Evolutionary conservation across 2,113 vertebrate genomes (phyloP).

Genomic region (Pitta sordida): DNA sequence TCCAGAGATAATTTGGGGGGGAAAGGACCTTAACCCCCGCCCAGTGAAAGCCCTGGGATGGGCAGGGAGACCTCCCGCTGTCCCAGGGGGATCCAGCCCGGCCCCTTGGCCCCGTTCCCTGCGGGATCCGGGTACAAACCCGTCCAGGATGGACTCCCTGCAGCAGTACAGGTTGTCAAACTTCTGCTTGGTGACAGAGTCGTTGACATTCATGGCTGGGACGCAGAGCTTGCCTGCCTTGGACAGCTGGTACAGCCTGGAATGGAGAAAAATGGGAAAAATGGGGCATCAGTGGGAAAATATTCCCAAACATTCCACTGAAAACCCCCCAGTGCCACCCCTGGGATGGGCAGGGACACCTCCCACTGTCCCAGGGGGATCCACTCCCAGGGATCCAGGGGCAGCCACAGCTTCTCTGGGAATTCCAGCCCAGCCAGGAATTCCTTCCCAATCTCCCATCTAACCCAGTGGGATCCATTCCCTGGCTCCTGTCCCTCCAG

Average conservation of each 20-base stretch:
- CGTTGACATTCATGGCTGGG: slow-evolving; percentile 97
- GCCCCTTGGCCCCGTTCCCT: neutral
- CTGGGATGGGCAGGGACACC: neutral
- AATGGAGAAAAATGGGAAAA: neutral
- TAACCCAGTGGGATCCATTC: neutral
- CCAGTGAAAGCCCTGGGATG: neutral
- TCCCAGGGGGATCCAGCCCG: neutral
- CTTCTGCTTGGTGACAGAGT: slow-evolving; percentile 97
- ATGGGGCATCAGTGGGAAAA: neutral
- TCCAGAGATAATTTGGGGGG: accelerated
- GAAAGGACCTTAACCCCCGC: neutral
- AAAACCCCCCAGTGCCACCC: neutral
- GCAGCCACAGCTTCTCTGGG: neutral
- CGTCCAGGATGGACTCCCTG: slow-evolving; percentile 93
- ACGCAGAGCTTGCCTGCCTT: slow-evolving; percentile 96
- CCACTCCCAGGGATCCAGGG: neutral
- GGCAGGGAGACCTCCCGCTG: neutral
- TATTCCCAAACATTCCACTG: accelerated
- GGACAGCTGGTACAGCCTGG: slow-evolving; percentile 93
- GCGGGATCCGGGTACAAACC: slow-evolving; percentile 63
- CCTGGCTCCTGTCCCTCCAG: neutral
- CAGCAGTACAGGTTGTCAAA: slow-evolving; percentile 99
- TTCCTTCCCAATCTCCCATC: neutral
- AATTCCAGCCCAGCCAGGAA: neutral
- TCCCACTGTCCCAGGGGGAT: neutral